phyloP scores from a whole-genome alignment of 2,797 vertebrate species.

The Mus spretus region DNA sequence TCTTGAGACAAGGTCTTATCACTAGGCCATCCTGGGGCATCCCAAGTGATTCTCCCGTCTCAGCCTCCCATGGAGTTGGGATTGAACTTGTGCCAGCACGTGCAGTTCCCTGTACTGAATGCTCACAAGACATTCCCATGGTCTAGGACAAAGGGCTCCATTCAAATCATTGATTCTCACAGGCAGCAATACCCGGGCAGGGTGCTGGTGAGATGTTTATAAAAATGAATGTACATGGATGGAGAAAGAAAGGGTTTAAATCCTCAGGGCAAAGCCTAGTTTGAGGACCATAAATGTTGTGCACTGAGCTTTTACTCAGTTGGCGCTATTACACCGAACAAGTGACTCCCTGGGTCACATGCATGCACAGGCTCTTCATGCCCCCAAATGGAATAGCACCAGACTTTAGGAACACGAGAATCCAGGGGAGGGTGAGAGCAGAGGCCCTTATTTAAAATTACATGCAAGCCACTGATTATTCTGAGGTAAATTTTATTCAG shows the following conservation, averaged over 20 bases:
- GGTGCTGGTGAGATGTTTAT: constrained; percentile 22
- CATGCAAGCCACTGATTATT: constrained; percentile 51
- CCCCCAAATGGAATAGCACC: constrained; percentile 72
- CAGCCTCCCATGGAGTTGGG: neutral
- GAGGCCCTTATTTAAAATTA: constrained; percentile 45
- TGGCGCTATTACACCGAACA: neutral
- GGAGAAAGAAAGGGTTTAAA: neutral
- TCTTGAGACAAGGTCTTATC: neutral
- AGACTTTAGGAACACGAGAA: constrained; percentile 55
- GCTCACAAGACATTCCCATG: constrained; percentile 50
- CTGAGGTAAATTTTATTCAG: constrained; percentile 60
- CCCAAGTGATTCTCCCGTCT: neutral
- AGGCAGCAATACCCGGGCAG: constrained; percentile 3
- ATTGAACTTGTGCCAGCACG: neutral
- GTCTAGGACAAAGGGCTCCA: constrained; percentile 61
- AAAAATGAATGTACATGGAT: constrained; percentile 38
- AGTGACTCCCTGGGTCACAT: neutral
- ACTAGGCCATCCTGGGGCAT: neutral
- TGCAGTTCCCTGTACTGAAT: neutral
- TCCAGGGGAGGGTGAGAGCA: constrained; percentile 22
- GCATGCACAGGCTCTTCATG: neutral
- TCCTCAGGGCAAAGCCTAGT: constrained; percentile 43
- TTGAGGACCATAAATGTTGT: constrained; percentile 6
- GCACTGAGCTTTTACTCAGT: neutral
- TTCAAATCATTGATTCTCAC: constrained; percentile 54